Conservation (phyloP, 2,888 invertebrate genomes). For the Xanthorhoe spadicearia region DNA sequence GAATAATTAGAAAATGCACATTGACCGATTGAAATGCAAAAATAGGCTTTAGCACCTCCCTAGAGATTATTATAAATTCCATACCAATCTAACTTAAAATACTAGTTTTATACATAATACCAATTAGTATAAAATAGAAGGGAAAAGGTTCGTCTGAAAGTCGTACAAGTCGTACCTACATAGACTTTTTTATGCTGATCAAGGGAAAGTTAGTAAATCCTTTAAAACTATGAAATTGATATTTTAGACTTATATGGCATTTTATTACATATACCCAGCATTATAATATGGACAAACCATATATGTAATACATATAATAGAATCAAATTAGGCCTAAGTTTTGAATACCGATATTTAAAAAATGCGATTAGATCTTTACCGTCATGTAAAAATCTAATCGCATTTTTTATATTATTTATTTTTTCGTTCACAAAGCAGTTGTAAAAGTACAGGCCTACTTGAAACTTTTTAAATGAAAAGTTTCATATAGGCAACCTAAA, state of each 20-base stretch:
- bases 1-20: constrained; percentile 40
- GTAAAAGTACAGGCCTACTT: no score
- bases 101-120: constrained; percentile 32
- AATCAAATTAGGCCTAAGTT: constrained; percentile 8
- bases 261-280: neutral
- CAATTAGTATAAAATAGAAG: neutral
- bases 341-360: no score
- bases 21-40: constrained; percentile 50
- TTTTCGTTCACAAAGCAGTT: no score
- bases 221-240: constrained; percentile 10
- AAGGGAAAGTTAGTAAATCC: constrained; percentile 24
- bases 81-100: constrained; percentile 61
- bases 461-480: no score
- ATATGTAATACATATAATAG: neutral
- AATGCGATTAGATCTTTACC: no score
- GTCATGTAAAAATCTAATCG: no score
- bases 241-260: constrained; percentile 23
- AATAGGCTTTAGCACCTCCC: constrained; percentile 65
- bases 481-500: no score
- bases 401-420: no score
- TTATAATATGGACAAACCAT: neutral
- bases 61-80: constrained; percentile 67
- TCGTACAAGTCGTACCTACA: neutral
- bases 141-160: neutral
- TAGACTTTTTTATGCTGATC: neutral